A percentile compares a stretch with the other conserved stretches of the same genome.
phyloP scores from a whole-genome alignment of 64 coral and sea anemone genomes.

The Pachyseris speciosa region DNA sequence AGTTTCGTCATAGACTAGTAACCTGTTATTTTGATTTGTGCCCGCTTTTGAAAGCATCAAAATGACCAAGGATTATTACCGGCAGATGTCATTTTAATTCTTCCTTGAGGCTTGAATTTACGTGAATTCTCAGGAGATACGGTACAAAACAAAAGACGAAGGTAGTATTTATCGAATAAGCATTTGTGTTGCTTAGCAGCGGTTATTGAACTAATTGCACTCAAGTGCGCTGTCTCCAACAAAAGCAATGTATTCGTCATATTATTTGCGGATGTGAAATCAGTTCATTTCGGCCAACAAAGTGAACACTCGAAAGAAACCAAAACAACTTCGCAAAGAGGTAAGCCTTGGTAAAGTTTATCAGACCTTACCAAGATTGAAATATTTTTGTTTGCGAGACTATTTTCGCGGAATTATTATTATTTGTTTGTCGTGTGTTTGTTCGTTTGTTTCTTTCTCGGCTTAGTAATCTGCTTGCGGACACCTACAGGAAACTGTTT shows the following conservation, averaged over 20 bases:
- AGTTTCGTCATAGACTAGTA: too few species aligned
- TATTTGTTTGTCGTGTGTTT: neutral
- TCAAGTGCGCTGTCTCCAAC: neutral
- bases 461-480: neutral
- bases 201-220: neutral
- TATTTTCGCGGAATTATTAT: neutral
- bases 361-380: neutral
- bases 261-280: neutral
- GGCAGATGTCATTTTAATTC: neutral
- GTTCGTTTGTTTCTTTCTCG: neutral
- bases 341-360: neutral
- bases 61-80: neutral
- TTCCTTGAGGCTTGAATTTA: neutral
- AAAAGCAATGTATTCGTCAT: neutral
- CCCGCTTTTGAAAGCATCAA: too few species aligned
- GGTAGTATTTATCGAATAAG: neutral
- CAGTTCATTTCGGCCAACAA: neutral
- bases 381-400: neutral
- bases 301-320: neutral
- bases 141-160: neutral
- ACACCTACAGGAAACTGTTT: neutral
- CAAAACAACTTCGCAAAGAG: neutral
- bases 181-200: neutral
- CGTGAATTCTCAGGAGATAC: constrained; percentile 23
- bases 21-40: too few species aligned